phyloP scores from a whole-genome alignment of 2,113 vertebrate species.

The Helogale parvula region DNA sequence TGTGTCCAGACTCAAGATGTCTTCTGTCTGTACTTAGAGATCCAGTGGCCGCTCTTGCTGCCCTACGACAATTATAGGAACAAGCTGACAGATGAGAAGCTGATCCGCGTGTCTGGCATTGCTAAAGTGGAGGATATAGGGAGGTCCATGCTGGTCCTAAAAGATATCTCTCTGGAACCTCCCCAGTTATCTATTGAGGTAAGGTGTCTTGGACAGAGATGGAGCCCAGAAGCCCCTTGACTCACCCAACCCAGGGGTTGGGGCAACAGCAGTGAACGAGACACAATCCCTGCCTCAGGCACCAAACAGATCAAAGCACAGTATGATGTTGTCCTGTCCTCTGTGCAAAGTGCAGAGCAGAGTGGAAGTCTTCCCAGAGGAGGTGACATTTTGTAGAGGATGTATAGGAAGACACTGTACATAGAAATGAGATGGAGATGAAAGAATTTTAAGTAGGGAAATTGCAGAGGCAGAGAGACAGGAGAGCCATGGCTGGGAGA shows the following conservation, averaged over 20 bases:
- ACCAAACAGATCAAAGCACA: background rate
- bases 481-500: background rate
- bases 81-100: conserved; percentile 80
- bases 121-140: conserved; percentile 68
- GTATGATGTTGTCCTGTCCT: background rate
- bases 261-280: background rate
- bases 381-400: background rate
- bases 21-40: conserved; percentile 79
- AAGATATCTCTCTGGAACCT: conserved; percentile 81
- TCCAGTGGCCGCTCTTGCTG: conserved; percentile 79
- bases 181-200: conserved; percentile 83
- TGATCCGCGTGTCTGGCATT: conserved; percentile 83
- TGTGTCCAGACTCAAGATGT: background rate
- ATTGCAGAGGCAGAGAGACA: background rate
- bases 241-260: background rate
- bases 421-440: background rate
- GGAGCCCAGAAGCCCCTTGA: background rate
- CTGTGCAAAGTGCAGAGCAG: background rate
- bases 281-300: background rate
- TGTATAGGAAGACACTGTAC: background rate
- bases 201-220: conserved; percentile 46
- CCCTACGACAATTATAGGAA: conserved; percentile 82
- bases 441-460: conserved; percentile 5
- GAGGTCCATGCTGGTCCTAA: conserved; percentile 73
- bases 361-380: background rate